A percentile compares a stretch with the other conserved stretches of the same genome.
phyloP scores from a whole-genome alignment of 2,797 vertebrate genomes.

The Xiphorhynchus erythropygius region DNA sequence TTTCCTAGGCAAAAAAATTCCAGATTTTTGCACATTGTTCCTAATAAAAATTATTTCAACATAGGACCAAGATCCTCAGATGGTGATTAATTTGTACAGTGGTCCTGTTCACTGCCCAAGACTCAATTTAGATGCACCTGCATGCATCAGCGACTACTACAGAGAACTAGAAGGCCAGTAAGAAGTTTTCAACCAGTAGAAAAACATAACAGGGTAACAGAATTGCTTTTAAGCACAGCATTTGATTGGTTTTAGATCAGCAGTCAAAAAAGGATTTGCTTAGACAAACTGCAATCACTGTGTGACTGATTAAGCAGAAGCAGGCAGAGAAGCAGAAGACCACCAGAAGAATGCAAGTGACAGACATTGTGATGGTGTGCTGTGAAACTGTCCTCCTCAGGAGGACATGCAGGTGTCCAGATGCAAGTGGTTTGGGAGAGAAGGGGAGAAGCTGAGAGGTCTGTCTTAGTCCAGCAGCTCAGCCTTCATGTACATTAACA shows the following conservation, averaged over 20 bases:
- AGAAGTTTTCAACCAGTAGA: background rate
- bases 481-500: rapidly evolving
- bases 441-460: background rate
- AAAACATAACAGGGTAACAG: background rate
- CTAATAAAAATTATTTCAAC: background rate
- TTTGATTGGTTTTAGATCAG: background rate
- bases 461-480: background rate
- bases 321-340: background rate
- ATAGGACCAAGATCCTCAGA: background rate
- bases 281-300: background rate
- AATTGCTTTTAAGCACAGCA: background rate
- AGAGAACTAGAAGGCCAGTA: background rate
- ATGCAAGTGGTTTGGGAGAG: background rate
- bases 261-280: background rate
- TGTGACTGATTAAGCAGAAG: background rate
- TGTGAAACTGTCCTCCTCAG: background rate
- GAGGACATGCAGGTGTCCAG: background rate
- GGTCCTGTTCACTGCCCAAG: background rate
- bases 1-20: background rate
- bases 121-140: background rate
- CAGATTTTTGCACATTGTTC: background rate
- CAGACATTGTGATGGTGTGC: background rate
- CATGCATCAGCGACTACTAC: background rate
- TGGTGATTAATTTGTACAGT: background rate
- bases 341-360: background rate